phyloP scores from a whole-genome alignment of 1,140 invertebrate species.

The Caerostris extrusa region DNA sequence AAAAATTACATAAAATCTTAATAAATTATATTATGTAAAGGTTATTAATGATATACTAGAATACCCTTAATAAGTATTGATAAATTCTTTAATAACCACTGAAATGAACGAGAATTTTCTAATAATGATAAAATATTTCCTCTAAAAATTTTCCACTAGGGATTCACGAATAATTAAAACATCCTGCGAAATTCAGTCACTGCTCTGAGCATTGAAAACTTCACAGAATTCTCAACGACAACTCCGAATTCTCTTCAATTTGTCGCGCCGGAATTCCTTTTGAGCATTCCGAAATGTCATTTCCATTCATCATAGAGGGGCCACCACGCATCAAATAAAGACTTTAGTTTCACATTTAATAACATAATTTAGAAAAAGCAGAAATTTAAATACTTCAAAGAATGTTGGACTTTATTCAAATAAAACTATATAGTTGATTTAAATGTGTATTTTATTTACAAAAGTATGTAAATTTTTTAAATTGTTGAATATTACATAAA shows the following conservation, averaged over 20 bases:
- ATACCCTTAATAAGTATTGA: too few species aligned
- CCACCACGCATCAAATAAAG: slow-evolving; percentile 3
- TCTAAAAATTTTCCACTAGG: neutral
- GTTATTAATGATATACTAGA: too few species aligned
- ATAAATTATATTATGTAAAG: too few species aligned
- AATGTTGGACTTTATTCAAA: too few species aligned
- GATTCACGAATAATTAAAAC: slow-evolving; percentile 43
- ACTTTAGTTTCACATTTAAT: neutral
- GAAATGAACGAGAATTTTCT: too few species aligned
- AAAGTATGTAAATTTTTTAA: too few species aligned
- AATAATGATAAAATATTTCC: neutral
- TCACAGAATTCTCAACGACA: slow-evolving; percentile 39
- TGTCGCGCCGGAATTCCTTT: slow-evolving; percentile 44
- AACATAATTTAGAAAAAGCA: neutral
- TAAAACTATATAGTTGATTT: too few species aligned
- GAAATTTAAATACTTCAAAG: neutral
- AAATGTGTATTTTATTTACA: too few species aligned
- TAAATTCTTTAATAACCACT: too few species aligned
- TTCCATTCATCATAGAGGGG: neutral
- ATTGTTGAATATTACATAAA: too few species aligned
- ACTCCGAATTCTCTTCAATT: slow-evolving; percentile 62
- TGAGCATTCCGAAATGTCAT: neutral
- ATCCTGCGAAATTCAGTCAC: slow-evolving; percentile 26
- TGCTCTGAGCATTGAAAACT: neutral
- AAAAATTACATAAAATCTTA: too few species aligned